phyloP scores from a whole-genome alignment of 2,888 invertebrate genomes.

The Tetanocera ferruginea region DNA sequence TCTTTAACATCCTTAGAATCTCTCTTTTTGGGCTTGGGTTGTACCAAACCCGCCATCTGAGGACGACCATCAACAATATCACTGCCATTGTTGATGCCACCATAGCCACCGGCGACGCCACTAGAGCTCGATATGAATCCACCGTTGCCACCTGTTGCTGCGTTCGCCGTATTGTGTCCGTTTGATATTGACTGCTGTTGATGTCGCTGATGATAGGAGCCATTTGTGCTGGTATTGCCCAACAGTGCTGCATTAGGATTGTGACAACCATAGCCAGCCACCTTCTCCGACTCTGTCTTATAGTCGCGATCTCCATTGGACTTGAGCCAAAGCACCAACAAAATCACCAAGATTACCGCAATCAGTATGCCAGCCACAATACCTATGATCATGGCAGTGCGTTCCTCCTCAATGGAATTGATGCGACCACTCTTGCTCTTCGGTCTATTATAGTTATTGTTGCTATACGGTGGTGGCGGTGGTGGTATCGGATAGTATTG shows the following conservation, averaged over 20 bases:
- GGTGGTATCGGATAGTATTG: constrained; percentile 58
- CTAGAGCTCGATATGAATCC: constrained; percentile 61
- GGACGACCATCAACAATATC: constrained; percentile 69
- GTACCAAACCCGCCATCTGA: constrained; percentile 68
- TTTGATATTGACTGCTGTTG: constrained; percentile 59
- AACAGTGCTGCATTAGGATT: constrained; percentile 85
- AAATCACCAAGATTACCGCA: constrained; percentile 89
- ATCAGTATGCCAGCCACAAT: constrained; percentile 93
- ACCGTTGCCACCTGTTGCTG: constrained; percentile 38
- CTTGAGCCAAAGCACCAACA: constrained; percentile 90
- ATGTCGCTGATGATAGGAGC: constrained; percentile 70
- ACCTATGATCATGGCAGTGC: constrained; percentile 84
- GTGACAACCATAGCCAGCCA: constrained; percentile 75
- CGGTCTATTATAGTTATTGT: constrained; percentile 65
- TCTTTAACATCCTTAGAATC: constrained; percentile 93
- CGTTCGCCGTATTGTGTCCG: constrained; percentile 46
- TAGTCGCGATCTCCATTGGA: constrained; percentile 90
- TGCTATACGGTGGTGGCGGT: constrained; percentile 62
- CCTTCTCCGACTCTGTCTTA: constrained; percentile 90
- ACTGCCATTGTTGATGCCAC: constrained; percentile 56
- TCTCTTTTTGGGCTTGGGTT: constrained; percentile 76
- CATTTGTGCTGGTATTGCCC: constrained; percentile 74
- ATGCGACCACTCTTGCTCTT: constrained; percentile 72
- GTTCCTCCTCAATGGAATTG: constrained; percentile 79
- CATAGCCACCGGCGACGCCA: constrained; percentile 52